Evolutionary conservation across 2,888 invertebrate genomes (phyloP), one percentile per base, ranked within the genome.

Genomic region (Balanococcus diminutus): DNA sequence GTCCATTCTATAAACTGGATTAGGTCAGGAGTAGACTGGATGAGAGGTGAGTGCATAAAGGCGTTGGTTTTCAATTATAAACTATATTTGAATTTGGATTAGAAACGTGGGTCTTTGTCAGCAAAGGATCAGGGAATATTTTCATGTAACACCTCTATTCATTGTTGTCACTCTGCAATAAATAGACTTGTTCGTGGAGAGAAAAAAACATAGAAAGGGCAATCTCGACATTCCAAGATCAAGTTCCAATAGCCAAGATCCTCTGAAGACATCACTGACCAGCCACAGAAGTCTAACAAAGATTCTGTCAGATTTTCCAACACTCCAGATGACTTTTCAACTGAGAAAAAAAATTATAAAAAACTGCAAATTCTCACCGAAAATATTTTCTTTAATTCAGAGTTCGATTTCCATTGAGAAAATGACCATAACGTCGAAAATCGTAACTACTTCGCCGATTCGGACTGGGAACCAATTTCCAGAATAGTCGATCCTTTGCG

Each of bases 401-500:
- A 51, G 22, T 5, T 8, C 22, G 56, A 56, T 4, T 19, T 22
- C 4, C 4, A 19, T 6, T 46, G 14, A 28, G 0, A 28, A 67
- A 67, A 67, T 14, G 22, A 19, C 56, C 8, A 28, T 2, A 28
- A 28, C 1, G 19, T 67, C 67, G 28, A 28, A 5, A 16, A 3
- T 2, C 46, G 16, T 5, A 46, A 5, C 67, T 67, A 32, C 19
- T 79, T 79, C 0, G n/a, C 28, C 3, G 56, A 28, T 32, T 82
- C 82, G 14, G 82, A 82, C 9, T 82, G 51, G 5, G 31, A 56
- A 16, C 84, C 84, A 39, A 84, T 67, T 36, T 84, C 84, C 11
- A 84, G 32, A 11, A 84, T 67, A 31, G 84, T 84, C 39, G 84
- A 67, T 16, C 84, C 84, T 67, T 67, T 61, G 2, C 61, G 56